phyloP scores from a whole-genome alignment of 2,797 vertebrate species.

The Trichosurus vulpecula region DNA sequence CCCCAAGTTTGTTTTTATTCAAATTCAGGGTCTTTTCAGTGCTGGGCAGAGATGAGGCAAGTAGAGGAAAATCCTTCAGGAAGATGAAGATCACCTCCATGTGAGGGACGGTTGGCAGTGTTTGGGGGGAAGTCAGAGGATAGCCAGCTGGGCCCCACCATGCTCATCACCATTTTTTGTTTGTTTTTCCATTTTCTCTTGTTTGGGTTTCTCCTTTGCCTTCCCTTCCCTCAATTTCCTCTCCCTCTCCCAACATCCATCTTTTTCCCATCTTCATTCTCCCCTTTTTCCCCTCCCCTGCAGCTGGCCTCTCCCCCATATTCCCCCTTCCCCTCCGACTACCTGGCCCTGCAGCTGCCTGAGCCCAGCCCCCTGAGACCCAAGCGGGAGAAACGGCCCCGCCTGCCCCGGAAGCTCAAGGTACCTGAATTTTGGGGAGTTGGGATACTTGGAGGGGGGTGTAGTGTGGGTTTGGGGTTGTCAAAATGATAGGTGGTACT shows the following conservation, averaged over 20 bases:
- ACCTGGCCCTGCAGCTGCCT: constrained; percentile 82
- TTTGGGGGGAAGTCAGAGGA: neutral
- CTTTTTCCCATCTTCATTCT: constrained; percentile 72
- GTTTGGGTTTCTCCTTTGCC: constrained; percentile 69
- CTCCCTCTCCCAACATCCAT: constrained; percentile 68
- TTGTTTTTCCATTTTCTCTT: constrained; percentile 77
- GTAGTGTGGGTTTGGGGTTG: neutral
- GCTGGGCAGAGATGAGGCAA: constrained; percentile 39
- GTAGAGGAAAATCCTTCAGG: neutral
- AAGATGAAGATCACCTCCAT: neutral
- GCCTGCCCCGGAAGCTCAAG: constrained; percentile 84
- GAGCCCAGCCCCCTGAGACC: constrained; percentile 82
- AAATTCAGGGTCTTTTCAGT: neutral
- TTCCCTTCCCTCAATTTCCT: constrained; percentile 46
- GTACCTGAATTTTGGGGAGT: constrained; percentile 74
- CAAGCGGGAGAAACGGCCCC: constrained; percentile 83
- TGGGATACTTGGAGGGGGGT: constrained; percentile 63
- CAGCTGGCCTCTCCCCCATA: constrained; percentile 81
- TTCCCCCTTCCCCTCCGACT: constrained; percentile 83
- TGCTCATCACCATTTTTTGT: constrained; percentile 73
- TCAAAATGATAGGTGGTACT: neutral
- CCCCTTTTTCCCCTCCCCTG: constrained; percentile 48
- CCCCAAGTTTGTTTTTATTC: neutral
- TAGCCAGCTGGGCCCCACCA: constrained; percentile 31
- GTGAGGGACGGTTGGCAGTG: neutral